Base-by-base conservation (phyloP, 2,797 vertebrate species). In the Bucorvus abyssinicus region DNA sequence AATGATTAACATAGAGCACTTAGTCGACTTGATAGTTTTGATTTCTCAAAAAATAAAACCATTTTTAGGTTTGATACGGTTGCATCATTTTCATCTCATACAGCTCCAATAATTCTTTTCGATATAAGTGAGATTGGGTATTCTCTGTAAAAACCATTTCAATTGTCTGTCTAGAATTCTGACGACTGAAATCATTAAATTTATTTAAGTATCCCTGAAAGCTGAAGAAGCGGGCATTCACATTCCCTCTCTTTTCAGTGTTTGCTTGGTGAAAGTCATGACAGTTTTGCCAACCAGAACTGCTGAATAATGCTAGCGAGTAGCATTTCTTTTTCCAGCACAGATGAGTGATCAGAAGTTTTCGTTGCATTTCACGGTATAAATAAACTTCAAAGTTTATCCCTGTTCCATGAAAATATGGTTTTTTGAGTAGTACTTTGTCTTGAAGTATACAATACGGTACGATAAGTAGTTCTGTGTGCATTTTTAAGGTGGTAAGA, bases 1-100 rank as follows among this genome's bases (percentile, higher is more conserved):
- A 96, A 92, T 80, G 94, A 95, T 98, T 98, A 97, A 98, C 96
- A 93, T 97, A 97, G 97, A 98, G 97, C 97, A 98, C 97, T 98
- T 98, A 98, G 96, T 94, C 92, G 97, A 97, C 96, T 96, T 95
- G 83, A 94, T 97, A 91, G 70, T 70, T 98, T 97, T 95, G 93
- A 96, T 97, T 98, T 98, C 92, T 97, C 95, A 95, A 96, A 96
- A 95, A 96, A 94, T 90, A 97, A 96, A 97, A 95, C 82, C 77
- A 53, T 79, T 96, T 97, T 97, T 97, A 98, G 97, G 96, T 97
- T 97, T 96, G 94, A 97, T 96, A 96, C 89, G 91, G 92, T 97
- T 98, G 93, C 97, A 96, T 98, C 96, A 95, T 98, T 98, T 97
- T 97, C 97, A 98, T 97, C 94, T 97, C 96, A 81, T 95, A 95